Percentiles rank a stretch among this genome's conserved stretches.
phyloP scores from a whole-genome alignment of 2,797 vertebrate species.

The Garrulus glandarius region DNA sequence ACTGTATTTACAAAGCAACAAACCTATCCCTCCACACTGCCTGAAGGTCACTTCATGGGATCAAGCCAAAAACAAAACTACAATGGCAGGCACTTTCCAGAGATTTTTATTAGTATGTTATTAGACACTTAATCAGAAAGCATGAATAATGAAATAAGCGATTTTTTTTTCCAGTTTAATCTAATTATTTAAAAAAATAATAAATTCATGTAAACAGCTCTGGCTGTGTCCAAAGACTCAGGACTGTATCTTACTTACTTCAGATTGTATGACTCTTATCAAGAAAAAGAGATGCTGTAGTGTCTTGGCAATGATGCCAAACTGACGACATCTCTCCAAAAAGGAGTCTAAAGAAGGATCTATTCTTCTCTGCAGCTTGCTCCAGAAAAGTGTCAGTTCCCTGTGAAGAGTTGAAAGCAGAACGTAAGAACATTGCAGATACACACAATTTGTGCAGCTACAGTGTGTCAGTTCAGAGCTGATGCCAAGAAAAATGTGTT shows the following conservation, averaged over 20 bases:
- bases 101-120: not conserved
- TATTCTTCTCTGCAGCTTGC: conserved; percentile 93
- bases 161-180: not conserved
- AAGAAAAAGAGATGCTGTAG: conserved; percentile 93
- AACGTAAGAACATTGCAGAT: not conserved
- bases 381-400: conserved; percentile 96
- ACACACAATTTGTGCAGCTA: not conserved
- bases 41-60: not conserved
- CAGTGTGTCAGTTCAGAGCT: not conserved
- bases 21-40: not conserved
- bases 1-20: not conserved
- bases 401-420: conserved; percentile 70
- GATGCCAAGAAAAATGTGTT: not conserved
- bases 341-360: conserved; percentile 91
- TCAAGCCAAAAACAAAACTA: not conserved
- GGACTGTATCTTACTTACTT: conserved; percentile 79
- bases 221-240: not conserved
- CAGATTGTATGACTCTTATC: conserved; percentile 92
- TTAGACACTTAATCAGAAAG: not conserved
- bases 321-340: conserved; percentile 94
- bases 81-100: not conserved
- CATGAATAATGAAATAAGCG: not conserved
- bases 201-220: not conserved
- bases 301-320: conserved; percentile 95
- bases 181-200: not conserved